A percentile compares a stretch with the other conserved stretches of the same genome.
Conservation (phyloP, 2,888 invertebrate genomes). For the Cistogaster globosa region DNA sequence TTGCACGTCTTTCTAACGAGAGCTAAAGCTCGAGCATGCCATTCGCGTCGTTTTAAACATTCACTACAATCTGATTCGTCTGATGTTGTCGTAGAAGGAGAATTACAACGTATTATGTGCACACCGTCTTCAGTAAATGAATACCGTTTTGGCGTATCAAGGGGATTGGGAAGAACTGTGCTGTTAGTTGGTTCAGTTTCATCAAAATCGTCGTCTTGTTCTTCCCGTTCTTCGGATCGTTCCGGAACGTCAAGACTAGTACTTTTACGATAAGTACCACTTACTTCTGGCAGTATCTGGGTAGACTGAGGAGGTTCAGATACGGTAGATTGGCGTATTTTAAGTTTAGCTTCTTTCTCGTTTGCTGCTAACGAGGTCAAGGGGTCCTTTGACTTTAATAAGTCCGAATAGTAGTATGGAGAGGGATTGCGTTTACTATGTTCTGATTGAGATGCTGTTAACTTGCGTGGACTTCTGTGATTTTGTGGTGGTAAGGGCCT, state of each 20-base stretch:
- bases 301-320: constrained; percentile 83
- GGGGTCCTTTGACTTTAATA: constrained; percentile 84
- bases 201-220: constrained; percentile 71
- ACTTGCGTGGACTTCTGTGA: constrained; percentile 82
- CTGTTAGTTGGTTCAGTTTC: constrained; percentile 68
- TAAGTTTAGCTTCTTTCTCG: constrained; percentile 78
- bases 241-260: constrained; percentile 89
- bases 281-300: constrained; percentile 77
- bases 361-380: constrained; percentile 44
- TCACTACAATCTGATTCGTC: constrained; percentile 83
- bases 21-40: constrained; percentile 83
- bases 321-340: constrained; percentile 83
- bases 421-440: constrained; percentile 88
- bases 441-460: constrained; percentile 78
- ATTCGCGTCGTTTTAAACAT: constrained; percentile 83
- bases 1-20: constrained; percentile 83
- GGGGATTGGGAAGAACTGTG: constrained; percentile 55
- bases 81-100: constrained; percentile 83
- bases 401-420: constrained; percentile 92
- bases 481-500: constrained; percentile 82
- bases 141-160: constrained; percentile 85
- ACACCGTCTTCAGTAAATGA: constrained; percentile 89
- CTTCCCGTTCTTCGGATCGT: constrained; percentile 76
- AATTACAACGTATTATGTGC: constrained; percentile 82
- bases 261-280: constrained; percentile 86